Evolutionary conservation across 1,140 invertebrate species (phyloP).

Genomic region (Cyclargus thomasi): DNA sequence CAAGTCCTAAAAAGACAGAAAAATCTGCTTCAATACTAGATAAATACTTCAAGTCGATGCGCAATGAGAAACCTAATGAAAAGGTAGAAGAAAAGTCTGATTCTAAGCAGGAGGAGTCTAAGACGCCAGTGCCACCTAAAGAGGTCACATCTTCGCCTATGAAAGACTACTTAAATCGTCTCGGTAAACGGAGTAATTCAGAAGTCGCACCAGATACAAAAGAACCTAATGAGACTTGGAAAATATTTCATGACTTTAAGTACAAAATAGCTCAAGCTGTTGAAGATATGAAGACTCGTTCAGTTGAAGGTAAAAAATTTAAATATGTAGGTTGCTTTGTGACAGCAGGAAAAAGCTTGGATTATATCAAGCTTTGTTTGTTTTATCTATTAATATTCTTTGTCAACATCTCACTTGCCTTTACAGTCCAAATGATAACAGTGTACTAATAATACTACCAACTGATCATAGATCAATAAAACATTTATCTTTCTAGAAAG

Average conservation of each 20-base stretch:
- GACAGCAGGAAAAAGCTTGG: background rate
- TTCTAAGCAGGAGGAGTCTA: constrained; percentile 43
- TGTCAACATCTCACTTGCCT: background rate
- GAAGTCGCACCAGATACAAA: constrained; percentile 58
- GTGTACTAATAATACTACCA: background rate
- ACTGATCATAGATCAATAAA: constrained; percentile 6
- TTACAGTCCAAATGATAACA: background rate
- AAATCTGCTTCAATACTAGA: constrained; percentile 66
- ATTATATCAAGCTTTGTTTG: background rate
- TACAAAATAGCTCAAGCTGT: constrained; percentile 73
- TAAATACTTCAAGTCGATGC: constrained; percentile 72
- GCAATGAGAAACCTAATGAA: constrained; percentile 55
- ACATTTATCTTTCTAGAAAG: background rate
- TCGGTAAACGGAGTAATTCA: constrained; percentile 61
- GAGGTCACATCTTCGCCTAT: constrained; percentile 70
- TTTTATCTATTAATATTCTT: background rate
- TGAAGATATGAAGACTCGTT: constrained; percentile 71
- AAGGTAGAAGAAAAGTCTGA: constrained; percentile 62
- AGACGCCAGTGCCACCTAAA: constrained; percentile 38
- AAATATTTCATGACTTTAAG: constrained; percentile 72
- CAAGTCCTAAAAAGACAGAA: constrained; percentile 63
- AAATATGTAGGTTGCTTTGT: background rate
- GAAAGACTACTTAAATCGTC: constrained; percentile 70
- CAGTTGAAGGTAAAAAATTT: constrained; percentile 55
- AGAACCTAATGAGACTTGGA: constrained; percentile 71